Base-by-base conservation (phyloP, 2,113 vertebrate genomes). In the Penelope pileata region DNA sequence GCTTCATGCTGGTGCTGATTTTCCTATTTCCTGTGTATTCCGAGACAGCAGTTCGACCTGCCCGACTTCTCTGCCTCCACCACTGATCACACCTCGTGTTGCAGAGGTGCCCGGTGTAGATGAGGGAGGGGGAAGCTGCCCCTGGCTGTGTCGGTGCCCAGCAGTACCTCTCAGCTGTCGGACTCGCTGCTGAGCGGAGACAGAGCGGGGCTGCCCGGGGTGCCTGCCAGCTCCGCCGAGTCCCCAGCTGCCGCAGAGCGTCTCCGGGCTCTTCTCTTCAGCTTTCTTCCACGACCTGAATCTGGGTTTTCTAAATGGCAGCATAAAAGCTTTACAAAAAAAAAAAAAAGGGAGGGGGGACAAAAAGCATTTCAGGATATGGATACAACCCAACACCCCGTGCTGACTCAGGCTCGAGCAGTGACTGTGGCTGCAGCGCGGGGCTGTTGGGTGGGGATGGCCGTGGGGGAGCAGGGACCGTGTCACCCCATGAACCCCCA, bases 401-500 rank as follows among this genome's bases (percentile, higher is more conserved):
- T 7, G 7, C 0, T 80, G 90, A 54, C 38, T 94, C 89, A 45
- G 0, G 26, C 83, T 59, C 48, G 77, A 62, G 58, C 70, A 84
- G 9, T 13, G 53, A 16, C 68, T 83, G 90, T 60, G 82, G 91
- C 72, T 21, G 14, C 29, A 50, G 38, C 4, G 0, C 2, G 8
- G 67, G 12, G 8, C 79, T 32, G 75, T 4, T 3, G n/a, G 50
- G 45, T 7, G 66, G 59, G 67, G 62, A 80, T 75, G 63, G 66
- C 54, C 4, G 1, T 0, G 63, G 48, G 68, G 9, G 36, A 73
- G 74, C n/a, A 56, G 3, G 34, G 70, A 2, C 83, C 38, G 27
- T 34, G 5, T 23, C 1, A 4, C 18, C 48, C 4, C 5, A 30
- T 4, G 13, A 1, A 9, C 2, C n/a, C 40, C 54, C 4, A 0